phyloP scores from a whole-genome alignment of 2,113 vertebrate genomes.

The Dasyornis broadbenti region DNA sequence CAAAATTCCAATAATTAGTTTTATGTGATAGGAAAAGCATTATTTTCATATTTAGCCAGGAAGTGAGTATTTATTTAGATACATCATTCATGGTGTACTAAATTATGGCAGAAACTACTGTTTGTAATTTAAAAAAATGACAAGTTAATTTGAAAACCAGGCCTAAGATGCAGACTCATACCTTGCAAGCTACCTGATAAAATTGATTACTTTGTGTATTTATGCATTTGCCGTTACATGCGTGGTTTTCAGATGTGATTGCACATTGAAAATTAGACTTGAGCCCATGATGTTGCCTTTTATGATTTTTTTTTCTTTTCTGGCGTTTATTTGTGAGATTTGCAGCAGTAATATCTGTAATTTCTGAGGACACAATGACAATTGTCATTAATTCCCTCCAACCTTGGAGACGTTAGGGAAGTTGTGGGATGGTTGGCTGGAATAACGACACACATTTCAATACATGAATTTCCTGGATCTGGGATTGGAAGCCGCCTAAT shows the following conservation, averaged over 20 bases:
- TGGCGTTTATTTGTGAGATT: background rate
- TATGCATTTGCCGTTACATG: background rate
- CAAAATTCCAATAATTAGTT: conserved; percentile 41
- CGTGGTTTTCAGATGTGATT: background rate
- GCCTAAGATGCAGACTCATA: background rate
- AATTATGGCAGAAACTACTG: background rate
- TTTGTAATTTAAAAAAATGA: conserved; percentile 41
- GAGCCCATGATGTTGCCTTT: background rate
- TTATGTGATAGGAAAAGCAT: conserved; percentile 33
- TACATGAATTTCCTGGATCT: background rate
- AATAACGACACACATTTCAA: background rate
- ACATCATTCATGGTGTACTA: background rate
- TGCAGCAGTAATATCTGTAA: background rate
- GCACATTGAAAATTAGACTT: background rate
- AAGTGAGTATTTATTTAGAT: conserved; percentile 40
- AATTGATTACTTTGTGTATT: conserved; percentile 17
- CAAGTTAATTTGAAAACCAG: conserved; percentile 47
- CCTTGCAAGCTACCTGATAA: conserved; percentile 6
- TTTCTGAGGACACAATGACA: background rate
- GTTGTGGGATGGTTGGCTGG: background rate
- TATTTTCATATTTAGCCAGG: conserved; percentile 60
- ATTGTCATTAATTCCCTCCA: background rate
- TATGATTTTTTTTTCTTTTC: background rate
- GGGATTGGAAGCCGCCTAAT: background rate
- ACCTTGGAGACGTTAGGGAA: background rate